phyloP scores from a whole-genome alignment of 2,888 invertebrate genomes.

The Ochlodes sylvanus region DNA sequence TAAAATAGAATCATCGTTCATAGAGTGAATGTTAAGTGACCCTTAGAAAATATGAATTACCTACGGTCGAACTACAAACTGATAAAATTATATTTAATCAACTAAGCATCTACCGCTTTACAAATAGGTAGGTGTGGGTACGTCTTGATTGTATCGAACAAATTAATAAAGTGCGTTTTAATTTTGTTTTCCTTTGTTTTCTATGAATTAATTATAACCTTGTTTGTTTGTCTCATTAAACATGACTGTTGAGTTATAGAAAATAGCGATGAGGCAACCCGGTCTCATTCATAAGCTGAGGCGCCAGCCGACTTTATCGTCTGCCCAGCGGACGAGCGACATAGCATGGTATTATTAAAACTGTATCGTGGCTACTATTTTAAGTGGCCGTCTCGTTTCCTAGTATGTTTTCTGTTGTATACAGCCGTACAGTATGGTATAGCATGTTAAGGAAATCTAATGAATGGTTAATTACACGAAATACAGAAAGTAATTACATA shows the following conservation, averaged over 20 bases:
- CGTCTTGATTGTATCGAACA: too few relatives aligned
- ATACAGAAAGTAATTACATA: too few relatives aligned
- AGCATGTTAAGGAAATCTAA: too few relatives aligned
- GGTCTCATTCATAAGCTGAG: conserved; percentile 34
- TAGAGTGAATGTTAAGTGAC: too few relatives aligned
- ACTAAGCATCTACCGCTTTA: too few relatives aligned
- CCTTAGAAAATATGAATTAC: too few relatives aligned
- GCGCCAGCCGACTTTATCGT: conserved; percentile 27
- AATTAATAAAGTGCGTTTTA: background rate
- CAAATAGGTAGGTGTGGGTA: too few relatives aligned
- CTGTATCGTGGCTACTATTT: conserved; percentile 58
- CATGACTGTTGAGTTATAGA: conserved; percentile 11
- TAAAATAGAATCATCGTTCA: too few relatives aligned
- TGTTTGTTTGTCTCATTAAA: conserved; percentile 1
- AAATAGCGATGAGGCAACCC: conserved; percentile 13
- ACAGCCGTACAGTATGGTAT: conserved; percentile 13
- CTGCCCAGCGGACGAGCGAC: conserved; percentile 29
- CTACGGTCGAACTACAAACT: too few relatives aligned
- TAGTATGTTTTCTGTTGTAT: conserved; percentile 46
- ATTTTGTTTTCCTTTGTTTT: background rate
- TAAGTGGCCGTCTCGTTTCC: conserved; percentile 58
- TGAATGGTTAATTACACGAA: too few relatives aligned
- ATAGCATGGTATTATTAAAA: conserved; percentile 40
- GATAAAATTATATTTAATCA: too few relatives aligned
- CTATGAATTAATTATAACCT: background rate